Evolutionary conservation across 2,113 vertebrate genomes (phyloP).

Genomic region (Montifringilla adamsi): DNA sequence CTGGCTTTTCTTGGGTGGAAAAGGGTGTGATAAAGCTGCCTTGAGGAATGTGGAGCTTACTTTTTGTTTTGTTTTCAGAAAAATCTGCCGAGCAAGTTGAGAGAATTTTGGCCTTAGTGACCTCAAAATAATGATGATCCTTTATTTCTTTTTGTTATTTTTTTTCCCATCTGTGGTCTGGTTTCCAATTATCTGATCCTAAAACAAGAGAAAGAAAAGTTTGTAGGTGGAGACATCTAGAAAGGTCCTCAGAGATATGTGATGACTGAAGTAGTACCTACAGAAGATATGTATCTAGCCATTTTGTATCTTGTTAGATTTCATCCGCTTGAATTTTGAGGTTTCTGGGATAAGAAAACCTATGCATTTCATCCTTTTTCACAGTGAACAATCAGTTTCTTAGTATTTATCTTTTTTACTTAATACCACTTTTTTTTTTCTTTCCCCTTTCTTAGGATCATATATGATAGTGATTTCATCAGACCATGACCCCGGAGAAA

Average conservation of each 20-base stretch:
- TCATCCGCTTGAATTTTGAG: background rate
- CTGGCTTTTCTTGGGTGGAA: background rate
- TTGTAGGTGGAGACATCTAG: background rate
- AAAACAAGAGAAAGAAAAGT: background rate
- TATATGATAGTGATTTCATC: slow-evolving; percentile 96
- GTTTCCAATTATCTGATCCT: background rate
- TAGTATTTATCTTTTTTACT: background rate
- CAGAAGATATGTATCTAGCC: too few relatives aligned
- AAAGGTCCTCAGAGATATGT: background rate
- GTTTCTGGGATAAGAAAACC: background rate
- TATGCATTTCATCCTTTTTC: background rate
- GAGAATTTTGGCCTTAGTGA: background rate
- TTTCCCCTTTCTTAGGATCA: slow-evolving; percentile 77
- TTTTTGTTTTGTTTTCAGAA: background rate
- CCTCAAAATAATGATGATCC: background rate
- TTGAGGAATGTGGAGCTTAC: background rate
- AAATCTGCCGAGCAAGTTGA: background rate
- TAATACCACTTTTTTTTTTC: background rate
- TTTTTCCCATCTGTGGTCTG: background rate
- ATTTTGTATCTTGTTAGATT: background rate
- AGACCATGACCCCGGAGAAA: slow-evolving; percentile 88
- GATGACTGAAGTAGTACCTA: background rate
- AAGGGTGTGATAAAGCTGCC: background rate
- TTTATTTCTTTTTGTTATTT: background rate
- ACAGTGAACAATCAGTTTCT: background rate